A percentile compares a stretch with the other conserved stretches of the same genome.
phyloP scores from a whole-genome alignment of 2,113 vertebrate species.

The Rafetus swinhoei region DNA sequence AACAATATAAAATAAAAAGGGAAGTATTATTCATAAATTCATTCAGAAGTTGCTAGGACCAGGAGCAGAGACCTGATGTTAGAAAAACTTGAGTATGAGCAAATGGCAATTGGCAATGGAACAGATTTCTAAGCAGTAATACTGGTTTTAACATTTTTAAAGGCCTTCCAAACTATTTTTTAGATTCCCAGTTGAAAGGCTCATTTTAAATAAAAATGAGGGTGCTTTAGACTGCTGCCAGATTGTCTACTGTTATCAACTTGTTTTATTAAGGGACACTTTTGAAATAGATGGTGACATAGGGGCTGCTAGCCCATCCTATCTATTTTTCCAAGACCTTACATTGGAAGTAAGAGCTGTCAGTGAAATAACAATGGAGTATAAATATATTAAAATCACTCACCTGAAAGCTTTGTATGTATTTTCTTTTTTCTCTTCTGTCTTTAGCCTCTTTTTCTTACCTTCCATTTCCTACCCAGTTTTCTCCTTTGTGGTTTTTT shows the following conservation, averaged over 20 bases:
- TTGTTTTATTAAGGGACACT: background rate
- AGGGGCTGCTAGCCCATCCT: background rate
- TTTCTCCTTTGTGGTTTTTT: background rate
- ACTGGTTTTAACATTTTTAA: constrained; percentile 33
- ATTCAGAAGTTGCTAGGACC: background rate
- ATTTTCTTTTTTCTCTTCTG: background rate
- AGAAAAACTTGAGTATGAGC: background rate
- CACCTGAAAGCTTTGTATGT: background rate
- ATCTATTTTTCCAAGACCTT: background rate
- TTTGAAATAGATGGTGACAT: constrained; percentile 9
- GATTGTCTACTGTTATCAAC: background rate
- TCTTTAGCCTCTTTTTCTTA: background rate
- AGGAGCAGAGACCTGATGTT: background rate
- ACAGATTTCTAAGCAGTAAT: constrained; percentile 6
- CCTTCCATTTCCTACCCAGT: background rate
- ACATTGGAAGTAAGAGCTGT: background rate
- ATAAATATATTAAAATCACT: background rate
- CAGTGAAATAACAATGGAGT: background rate
- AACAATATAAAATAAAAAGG: background rate
- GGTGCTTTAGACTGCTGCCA: background rate
- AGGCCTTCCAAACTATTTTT: constrained; percentile 4
- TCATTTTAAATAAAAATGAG: constrained; percentile 42
- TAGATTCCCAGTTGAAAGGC: constrained; percentile 41
- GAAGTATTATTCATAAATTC: background rate
- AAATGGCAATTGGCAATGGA: background rate